A percentile compares a stretch with the other conserved stretches of the same genome.
phyloP scores from a whole-genome alignment of 1,140 invertebrate species.

The Drosophila insularis region DNA sequence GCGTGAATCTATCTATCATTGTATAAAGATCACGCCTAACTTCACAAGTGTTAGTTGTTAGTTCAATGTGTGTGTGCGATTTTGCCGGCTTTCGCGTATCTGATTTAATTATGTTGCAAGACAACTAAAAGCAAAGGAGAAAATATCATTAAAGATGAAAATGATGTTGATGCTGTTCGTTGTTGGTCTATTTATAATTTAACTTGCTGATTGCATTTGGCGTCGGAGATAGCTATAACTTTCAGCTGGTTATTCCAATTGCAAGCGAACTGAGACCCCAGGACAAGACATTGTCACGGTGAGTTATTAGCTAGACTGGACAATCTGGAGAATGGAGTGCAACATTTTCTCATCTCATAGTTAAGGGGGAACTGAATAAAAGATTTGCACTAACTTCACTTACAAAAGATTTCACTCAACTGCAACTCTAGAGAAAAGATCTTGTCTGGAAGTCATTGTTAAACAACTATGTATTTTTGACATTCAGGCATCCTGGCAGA shows the following conservation, averaged over 20 bases:
- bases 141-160: slow-evolving; percentile 49
- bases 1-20: not conserved
- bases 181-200: slow-evolving; percentile 65
- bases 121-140: slow-evolving; percentile 14
- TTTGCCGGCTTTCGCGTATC: slow-evolving; percentile 48
- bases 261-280: slow-evolving; percentile 1
- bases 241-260: slow-evolving; percentile 23
- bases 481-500: too few species aligned
- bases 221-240: slow-evolving; percentile 11
- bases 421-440: too few species aligned
- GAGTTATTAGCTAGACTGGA: slow-evolving; percentile 33
- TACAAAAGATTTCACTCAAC: too few species aligned
- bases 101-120: slow-evolving; percentile 70
- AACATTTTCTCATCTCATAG: not conserved
- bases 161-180: slow-evolving; percentile 35
- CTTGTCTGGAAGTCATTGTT: too few species aligned
- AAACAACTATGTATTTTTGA: too few species aligned
- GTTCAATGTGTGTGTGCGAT: not conserved
- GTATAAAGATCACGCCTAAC: not conserved
- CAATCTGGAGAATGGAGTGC: not conserved
- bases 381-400: not conserved
- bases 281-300: slow-evolving; percentile 40
- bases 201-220: slow-evolving; percentile 31
- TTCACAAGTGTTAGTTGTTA: not conserved
- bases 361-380: not conserved